These are phyloP conservation scores for Drosophila paracracens DNA, from an alignment of 2,888 invertebrate genomes.

Conservation along the genomic window DNA sequence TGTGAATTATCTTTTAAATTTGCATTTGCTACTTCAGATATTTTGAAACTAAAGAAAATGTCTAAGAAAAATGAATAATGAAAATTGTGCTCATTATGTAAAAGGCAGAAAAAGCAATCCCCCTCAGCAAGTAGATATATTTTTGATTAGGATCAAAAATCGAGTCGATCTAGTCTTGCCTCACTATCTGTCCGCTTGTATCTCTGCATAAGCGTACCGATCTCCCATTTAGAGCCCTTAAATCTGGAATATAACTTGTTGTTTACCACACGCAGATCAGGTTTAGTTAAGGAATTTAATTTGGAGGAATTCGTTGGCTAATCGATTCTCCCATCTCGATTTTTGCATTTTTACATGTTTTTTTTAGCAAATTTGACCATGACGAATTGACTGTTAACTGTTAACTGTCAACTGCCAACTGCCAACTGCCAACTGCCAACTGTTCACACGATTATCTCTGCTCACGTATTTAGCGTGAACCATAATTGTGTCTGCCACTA, in stretches of 20 bases:
- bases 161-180: not conserved
- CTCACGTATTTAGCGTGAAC: conserved; percentile 11
- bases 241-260: not conserved
- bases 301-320: not conserved
- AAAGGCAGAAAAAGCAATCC: not conserved
- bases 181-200: not conserved
- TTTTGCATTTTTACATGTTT: conserved; percentile 1
- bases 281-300: not conserved
- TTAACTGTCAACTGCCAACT: not conserved
- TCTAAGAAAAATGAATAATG: not conserved
- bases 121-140: not conserved
- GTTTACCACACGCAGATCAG: not conserved
- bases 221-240: not conserved
- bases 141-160: not conserved
- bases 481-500: conserved; percentile 3
- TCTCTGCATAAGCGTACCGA: not conserved
- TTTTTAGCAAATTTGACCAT: conserved; percentile 53
- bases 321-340: not conserved
- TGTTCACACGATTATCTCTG: conserved; percentile 47
- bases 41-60: not conserved
- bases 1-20: conserved; percentile 12
- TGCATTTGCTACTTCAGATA: conserved; percentile 5
- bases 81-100: not conserved
- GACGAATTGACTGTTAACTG: conserved; percentile 44
- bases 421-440: conserved; percentile 34